These are phyloP conservation scores for Diplodus puntazzo DNA, from an alignment of 2,797 vertebrate species.

Conservation along the genomic window DNA sequence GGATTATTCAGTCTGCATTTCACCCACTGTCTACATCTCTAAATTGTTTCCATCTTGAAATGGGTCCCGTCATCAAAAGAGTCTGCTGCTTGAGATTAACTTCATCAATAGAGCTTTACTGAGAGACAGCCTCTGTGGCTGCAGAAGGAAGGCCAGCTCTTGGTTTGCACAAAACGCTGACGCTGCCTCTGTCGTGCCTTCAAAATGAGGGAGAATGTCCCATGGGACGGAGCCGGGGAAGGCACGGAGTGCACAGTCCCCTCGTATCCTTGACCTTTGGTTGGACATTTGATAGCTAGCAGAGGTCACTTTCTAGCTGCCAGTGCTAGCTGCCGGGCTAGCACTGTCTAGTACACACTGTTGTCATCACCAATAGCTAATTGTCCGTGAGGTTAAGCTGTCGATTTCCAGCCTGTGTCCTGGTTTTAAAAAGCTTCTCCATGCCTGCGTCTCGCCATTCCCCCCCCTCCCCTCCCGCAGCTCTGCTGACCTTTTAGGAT, in stretches of 20 bases:
- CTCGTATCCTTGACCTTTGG: constrained; percentile 62
- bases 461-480: neutral
- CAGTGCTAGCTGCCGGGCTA: constrained; percentile 8
- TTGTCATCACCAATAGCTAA: constrained; percentile 41
- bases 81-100: neutral
- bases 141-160: constrained; percentile 1
- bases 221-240: constrained; percentile 8
- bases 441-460: constrained; percentile 3
- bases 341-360: constrained; percentile 26
- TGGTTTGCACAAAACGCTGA: constrained; percentile 30
- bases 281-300: constrained; percentile 66
- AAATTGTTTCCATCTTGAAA: neutral
- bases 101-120: constrained; percentile 16
- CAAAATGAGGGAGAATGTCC: constrained; percentile 31
- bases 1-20: neutral
- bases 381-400: constrained; percentile 47
- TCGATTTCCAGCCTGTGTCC: constrained; percentile 41
- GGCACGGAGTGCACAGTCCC: constrained; percentile 4
- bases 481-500: constrained; percentile 66
- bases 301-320: constrained; percentile 58
- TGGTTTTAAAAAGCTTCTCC: constrained; percentile 55
- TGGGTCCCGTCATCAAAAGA: neutral
- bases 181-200: constrained; percentile 26
- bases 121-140: constrained; percentile 10
- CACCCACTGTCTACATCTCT: neutral